Evolutionary conservation across 2,888 invertebrate genomes (phyloP).

Genomic region (Brachyopa scutellaris): DNA sequence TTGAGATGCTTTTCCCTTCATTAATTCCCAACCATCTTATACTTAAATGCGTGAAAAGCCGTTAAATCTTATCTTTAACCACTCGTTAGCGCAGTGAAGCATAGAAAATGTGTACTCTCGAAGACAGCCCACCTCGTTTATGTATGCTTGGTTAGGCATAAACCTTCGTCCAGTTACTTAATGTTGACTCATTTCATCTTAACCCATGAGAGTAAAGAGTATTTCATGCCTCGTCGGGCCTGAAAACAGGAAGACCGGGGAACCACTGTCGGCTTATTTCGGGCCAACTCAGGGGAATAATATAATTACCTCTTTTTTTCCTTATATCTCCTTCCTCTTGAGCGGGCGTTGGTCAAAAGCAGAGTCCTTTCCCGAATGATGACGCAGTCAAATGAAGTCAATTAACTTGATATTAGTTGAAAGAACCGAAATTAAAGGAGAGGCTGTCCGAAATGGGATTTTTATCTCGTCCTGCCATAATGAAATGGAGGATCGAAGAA

Average conservation of each 20-base stretch:
- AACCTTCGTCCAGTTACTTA: slow-evolving; percentile 44
- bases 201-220: background rate
- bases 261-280: background rate
- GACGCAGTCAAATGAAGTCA: slow-evolving; percentile 54
- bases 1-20: too few relatives aligned
- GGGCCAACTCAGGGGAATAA: slow-evolving; percentile 35
- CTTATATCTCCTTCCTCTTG: slow-evolving; percentile 37
- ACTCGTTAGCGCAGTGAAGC: slow-evolving; percentile 8
- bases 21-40: slow-evolving; percentile 7
- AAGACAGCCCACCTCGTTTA: slow-evolving; percentile 20
- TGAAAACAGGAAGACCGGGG: background rate
- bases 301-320: slow-evolving; percentile 55
- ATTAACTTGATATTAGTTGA: slow-evolving; percentile 44
- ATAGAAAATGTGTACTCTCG: slow-evolving; percentile 31
- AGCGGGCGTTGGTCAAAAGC: slow-evolving; percentile 41
- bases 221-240: slow-evolving; percentile 30
- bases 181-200: slow-evolving; percentile 40
- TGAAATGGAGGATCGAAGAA: slow-evolving; percentile 10
- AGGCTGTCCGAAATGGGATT: slow-evolving; percentile 21
- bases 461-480: slow-evolving; percentile 40
- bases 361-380: slow-evolving; percentile 15
- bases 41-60: slow-evolving; percentile 28
- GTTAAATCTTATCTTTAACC: slow-evolving; percentile 14
- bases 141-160: slow-evolving; percentile 27
- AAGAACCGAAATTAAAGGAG: slow-evolving; percentile 13